Evolutionary conservation across 2,888 invertebrate species (phyloP).

Genomic region (Pherbina coryleti): DNA sequence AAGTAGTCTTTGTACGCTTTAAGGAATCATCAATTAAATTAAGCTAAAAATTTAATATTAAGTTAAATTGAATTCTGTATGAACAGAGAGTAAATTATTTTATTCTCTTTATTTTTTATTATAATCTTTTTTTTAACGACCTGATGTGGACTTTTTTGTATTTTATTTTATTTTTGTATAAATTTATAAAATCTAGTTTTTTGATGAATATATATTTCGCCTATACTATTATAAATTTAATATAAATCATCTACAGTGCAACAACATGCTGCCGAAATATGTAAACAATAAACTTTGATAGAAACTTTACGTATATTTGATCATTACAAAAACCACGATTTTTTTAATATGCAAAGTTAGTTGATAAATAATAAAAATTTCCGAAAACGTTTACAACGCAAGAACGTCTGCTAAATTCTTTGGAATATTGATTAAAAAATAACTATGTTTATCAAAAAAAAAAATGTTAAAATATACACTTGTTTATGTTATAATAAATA

Average conservation of each 20-base stretch:
- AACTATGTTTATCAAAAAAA: neutral
- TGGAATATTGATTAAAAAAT: neutral
- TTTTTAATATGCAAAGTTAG: neutral
- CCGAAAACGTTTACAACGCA: neutral
- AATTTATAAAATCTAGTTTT: neutral
- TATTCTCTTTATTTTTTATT: neutral
- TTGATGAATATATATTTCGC: neutral
- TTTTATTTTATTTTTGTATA: neutral
- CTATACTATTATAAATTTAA: neutral
- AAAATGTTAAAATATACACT: slow-evolving; percentile 20
- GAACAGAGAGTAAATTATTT: neutral
- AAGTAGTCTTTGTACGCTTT: slow-evolving; percentile 8
- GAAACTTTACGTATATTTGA: slow-evolving; percentile 1
- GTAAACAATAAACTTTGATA: slow-evolving; percentile 26
- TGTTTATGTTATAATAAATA: slow-evolving; percentile 34
- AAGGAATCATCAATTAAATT: neutral
- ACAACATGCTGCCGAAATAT: slow-evolving; percentile 32
- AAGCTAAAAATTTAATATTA: neutral
- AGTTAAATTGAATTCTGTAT: slow-evolving; percentile 1
- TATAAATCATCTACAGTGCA: slow-evolving; percentile 8
- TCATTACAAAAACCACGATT: neutral
- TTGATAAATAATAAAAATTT: no score
- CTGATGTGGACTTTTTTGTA: no score
- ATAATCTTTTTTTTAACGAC: neutral
- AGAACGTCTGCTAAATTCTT: neutral